phyloP scores from a whole-genome alignment of 2,888 invertebrate species.

The Cephus sareptanus region DNA sequence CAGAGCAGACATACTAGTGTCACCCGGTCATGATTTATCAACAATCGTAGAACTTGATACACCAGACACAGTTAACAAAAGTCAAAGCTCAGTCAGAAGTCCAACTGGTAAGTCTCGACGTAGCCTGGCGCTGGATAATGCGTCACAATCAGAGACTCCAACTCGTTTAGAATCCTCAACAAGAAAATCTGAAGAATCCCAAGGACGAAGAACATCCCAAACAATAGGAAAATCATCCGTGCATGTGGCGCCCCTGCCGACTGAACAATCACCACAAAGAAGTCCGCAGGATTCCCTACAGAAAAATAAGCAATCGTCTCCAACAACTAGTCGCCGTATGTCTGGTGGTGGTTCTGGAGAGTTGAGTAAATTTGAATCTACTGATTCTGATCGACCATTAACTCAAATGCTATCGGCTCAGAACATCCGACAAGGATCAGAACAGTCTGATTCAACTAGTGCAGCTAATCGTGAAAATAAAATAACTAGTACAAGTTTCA shows the following conservation, averaged over 20 bases:
- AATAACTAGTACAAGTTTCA: constrained; percentile 51
- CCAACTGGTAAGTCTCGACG: constrained; percentile 30
- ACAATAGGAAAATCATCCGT: constrained; percentile 35
- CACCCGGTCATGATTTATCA: constrained; percentile 71
- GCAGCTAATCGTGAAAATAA: constrained; percentile 33
- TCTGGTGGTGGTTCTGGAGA: not conserved
- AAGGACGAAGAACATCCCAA: constrained; percentile 15
- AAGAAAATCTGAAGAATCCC: constrained; percentile 16
- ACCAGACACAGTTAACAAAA: constrained; percentile 69
- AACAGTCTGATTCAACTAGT: not conserved
- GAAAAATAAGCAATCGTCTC: constrained; percentile 18
- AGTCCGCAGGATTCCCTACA: constrained; percentile 16
- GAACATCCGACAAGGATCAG: not conserved
- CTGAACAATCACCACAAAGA: constrained; percentile 4
- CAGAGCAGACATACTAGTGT: constrained; percentile 42
- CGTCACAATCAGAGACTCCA: not conserved
- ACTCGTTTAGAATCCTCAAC: constrained; percentile 4
- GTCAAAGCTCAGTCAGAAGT: constrained; percentile 42
- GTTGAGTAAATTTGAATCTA: not conserved
- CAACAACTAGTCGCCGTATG: not conserved
- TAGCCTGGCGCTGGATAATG: not conserved
- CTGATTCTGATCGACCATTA: not conserved
- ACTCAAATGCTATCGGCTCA: not conserved
- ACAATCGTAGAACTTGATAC: constrained; percentile 78
- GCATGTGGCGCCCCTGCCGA: constrained; percentile 34